Conservation (phyloP, 1,140 invertebrate species). For the Hylyphantes graminicola region DNA sequence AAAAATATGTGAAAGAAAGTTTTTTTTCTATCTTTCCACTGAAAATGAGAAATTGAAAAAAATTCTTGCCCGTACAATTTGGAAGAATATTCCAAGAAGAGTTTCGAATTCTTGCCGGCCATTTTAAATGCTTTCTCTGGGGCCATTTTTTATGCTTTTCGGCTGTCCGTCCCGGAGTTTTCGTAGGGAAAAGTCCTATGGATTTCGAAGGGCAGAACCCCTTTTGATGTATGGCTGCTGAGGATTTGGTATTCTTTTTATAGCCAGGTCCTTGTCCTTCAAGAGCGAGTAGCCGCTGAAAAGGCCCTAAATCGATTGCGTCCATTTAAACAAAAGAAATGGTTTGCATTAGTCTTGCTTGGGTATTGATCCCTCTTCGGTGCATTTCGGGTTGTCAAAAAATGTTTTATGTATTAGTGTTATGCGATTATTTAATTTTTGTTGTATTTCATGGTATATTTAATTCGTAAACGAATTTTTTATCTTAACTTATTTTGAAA, state of each 20-base stretch:
- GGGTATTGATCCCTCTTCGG: too few species aligned
- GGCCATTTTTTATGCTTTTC: conserved; percentile 50
- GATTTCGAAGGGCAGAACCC: conserved; percentile 31
- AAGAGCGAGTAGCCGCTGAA: neutral
- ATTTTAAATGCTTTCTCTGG: conserved; percentile 48
- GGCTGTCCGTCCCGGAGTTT: conserved; percentile 4
- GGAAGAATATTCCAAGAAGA: conserved; percentile 32
- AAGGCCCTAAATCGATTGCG: neutral
- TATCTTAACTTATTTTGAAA: too few species aligned
- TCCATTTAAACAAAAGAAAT: too few species aligned
- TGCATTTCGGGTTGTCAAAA: too few species aligned
- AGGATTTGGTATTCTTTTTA: conserved; percentile 37
- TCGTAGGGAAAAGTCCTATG: conserved; percentile 11
- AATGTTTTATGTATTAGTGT: too few species aligned
- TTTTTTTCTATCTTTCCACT: neutral
- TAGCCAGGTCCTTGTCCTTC: neutral
- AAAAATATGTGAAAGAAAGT: neutral
- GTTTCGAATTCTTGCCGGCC: conserved; percentile 45
- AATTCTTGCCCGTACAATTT: conserved; percentile 46
- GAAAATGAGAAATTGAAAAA: conserved; percentile 48
- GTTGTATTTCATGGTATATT: too few species aligned
- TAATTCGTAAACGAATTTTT: too few species aligned
- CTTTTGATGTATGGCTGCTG: conserved; percentile 23
- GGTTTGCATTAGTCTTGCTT: too few species aligned
- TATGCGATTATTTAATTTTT: too few species aligned